Base-by-base conservation (phyloP, 2,113 vertebrate species). In the Platichthys flesus region DNA sequence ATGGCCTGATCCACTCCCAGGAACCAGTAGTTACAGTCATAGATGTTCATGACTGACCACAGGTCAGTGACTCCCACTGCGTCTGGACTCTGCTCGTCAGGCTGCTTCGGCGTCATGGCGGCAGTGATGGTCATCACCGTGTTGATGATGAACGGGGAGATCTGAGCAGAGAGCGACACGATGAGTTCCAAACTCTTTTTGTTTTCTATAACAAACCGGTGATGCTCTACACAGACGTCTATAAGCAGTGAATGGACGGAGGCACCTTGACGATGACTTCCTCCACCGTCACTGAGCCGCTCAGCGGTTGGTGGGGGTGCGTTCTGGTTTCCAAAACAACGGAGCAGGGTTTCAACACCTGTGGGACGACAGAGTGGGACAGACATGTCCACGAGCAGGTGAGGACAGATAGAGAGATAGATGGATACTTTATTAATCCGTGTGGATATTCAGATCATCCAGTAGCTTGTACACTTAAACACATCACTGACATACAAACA, bases 121-220 rank as follows among this genome's bases (percentile, higher is more conserved):
- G 95, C 93, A 47, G 95, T 95, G 64, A 99, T 98, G 0, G 97
- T 99, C 91, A 95, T 86, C 57, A 99, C 95, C 0, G 98, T 97
- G 82, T 98, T 99, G 66, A 99, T 93, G 92, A 98, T 99, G 83
- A 99, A 96, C 0, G 98, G 98, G 0, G 98, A 99, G 56, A 99
- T 95, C 97, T 99, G 74, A 35, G 9, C 18, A 67, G 2, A 3
- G 56, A 2, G 2, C 47, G 9, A 40, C 2, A 18, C 35, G 35
- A 37, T 9, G 9, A 37, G 35, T 37, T 37, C 9, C 9, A 0
- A 2, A 9, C 35, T 37, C 35, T 8, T 37, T 37, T 37, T 9
- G 35, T 9, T 37, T 37, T 37, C 35, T 37, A 37, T 37, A 9
- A 37, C 35, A 37, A 37, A 37, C 35, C 6, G 31, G 31, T 31